Base-by-base conservation (phyloP, 2,888 invertebrate genomes). In the Cryptus viduatorius region DNA sequence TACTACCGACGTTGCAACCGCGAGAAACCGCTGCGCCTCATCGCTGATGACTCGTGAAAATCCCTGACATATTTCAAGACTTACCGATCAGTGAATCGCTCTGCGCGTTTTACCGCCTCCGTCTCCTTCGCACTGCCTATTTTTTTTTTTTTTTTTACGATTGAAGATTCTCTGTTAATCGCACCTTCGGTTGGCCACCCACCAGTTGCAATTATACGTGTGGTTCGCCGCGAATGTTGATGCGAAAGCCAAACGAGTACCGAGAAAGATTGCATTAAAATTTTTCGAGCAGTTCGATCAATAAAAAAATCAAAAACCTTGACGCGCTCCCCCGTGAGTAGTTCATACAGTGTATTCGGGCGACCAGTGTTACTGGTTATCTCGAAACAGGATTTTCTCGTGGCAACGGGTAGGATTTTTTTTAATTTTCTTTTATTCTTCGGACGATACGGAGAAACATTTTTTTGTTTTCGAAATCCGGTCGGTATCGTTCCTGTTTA, bases 41-140 rank as follows among this genome's bases (percentile, higher is more conserved):
- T 73, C 81, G 65, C 68, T 69, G 73, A 84, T 65, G 78, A 68
- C 64, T 76, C 83, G 76, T 31, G 61, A 67, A 67, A 77, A 82
- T 71, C 84, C 84, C 81, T 84, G 84, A 84, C 84, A 84, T 69
- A 84, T 81, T 84, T 84, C 69, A 69, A 83, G 64, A 69, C 65
- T 81, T 48, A 79, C 78, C 78, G 37, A 48, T 69, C 78, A 7
- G 65, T 44, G 73, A 73, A 68, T 37, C 77, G 61, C n/a, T n/a
- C 61, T 59, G 8, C 29, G 46, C 29, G 56, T 19, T 16, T 46
- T 16, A 67, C 31, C 72, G 77, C 65, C 82, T 82, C 24, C 65
- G 76, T 48, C 16, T 75, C 48, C 29, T 71, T 69, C 31, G 4
- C 14, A 7, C 4, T 37, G 4, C 1, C 37, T 61, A 42, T n/a